Percentiles rank a stretch among this genome's conserved stretches.
phyloP scores from a whole-genome alignment of 2,888 invertebrate species.

The Schizaphis graminum region DNA sequence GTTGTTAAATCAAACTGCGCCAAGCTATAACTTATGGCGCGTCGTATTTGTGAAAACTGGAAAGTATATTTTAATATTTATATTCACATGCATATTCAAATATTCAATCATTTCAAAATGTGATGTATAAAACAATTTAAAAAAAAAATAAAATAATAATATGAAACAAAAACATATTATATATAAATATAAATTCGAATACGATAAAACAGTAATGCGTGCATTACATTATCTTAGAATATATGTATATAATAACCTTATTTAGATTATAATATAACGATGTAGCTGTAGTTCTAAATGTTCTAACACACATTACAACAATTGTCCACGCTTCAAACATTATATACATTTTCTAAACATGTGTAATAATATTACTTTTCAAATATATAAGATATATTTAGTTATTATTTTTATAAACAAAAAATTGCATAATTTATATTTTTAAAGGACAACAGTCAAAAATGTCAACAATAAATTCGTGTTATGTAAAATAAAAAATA shows the following conservation, averaged over 20 bases:
- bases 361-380: background rate
- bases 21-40: background rate
- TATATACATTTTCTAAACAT: background rate
- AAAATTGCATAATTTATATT: background rate
- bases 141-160: background rate
- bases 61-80: background rate
- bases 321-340: background rate
- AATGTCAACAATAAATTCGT: background rate
- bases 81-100: background rate
- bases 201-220: background rate
- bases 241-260: background rate
- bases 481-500: background rate
- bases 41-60: conserved; percentile 13
- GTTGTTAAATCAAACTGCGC: background rate
- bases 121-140: background rate
- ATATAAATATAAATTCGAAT: too few relatives aligned
- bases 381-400: background rate
- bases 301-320: background rate
- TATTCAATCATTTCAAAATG: background rate
- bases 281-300: background rate
- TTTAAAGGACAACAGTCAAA: background rate
- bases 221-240: background rate
- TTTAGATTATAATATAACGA: background rate
- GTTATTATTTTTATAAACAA: background rate
- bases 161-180: background rate